A percentile compares a stretch with the other conserved stretches of the same genome.
These are phyloP conservation scores for Mus spretus DNA, from an alignment of 2,797 vertebrate genomes.

Conservation along the genomic window DNA sequence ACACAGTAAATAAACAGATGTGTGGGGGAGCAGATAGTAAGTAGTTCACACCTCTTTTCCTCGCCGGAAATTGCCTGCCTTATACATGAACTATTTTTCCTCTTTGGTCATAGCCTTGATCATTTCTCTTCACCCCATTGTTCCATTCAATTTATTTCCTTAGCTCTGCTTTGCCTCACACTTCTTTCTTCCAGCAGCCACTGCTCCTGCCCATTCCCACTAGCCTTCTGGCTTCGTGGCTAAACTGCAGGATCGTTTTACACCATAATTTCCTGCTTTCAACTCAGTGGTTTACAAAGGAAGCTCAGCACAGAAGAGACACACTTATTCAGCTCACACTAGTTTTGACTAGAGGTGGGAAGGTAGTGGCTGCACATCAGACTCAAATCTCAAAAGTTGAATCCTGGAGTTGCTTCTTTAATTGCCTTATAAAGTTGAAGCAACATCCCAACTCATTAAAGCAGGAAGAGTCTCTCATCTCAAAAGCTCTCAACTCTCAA, in stretches of 20 bases:
- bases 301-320: neutral
- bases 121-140: neutral
- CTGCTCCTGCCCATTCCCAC: neutral
- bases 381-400: constrained; percentile 26
- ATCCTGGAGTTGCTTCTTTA: constrained; percentile 44
- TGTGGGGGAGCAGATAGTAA: neutral
- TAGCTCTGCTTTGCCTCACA: neutral
- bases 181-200: neutral
- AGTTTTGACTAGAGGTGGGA: constrained; percentile 15
- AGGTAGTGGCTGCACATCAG: neutral
- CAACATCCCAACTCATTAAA: constrained; percentile 66
- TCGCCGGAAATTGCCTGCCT: neutral
- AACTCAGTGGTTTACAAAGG: constrained; percentile 12
- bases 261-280: constrained; percentile 35
- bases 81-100: constrained; percentile 39
- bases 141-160: neutral
- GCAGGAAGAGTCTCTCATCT: constrained; percentile 17
- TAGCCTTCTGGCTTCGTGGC: neutral
- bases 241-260: constrained; percentile 25
- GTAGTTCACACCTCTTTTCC: neutral
- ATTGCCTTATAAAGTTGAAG: constrained; percentile 72
- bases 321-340: neutral
- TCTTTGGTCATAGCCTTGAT: neutral
- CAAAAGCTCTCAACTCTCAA: constrained; percentile 50
- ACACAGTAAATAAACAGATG: neutral